phyloP scores from a whole-genome alignment of 2,113 vertebrate species.

The Clarias magur region DNA sequence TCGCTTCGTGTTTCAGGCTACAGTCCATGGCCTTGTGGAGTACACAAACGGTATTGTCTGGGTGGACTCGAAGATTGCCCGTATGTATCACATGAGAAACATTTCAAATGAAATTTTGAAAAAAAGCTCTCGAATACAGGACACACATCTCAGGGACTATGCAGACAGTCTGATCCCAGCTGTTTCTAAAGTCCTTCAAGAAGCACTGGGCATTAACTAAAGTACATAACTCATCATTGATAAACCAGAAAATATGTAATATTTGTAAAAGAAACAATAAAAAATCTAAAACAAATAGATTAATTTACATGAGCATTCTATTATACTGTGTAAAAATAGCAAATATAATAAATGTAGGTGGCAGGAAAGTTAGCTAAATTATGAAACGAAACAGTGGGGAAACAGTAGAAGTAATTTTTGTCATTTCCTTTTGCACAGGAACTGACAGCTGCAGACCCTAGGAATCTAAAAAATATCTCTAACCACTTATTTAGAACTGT shows the following conservation, averaged over 20 bases:
- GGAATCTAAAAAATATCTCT: no score
- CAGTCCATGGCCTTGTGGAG: slow-evolving; percentile 57
- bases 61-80: slow-evolving; percentile 46
- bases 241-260: not conserved
- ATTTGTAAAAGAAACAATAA: not conserved
- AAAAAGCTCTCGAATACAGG: slow-evolving; percentile 2
- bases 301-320: not conserved
- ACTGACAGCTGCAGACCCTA: not conserved
- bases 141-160: slow-evolving; percentile 51
- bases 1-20: slow-evolving; percentile 25
- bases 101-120: rapidly evolving
- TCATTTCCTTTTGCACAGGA: no score
- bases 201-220: slow-evolving; percentile 3
- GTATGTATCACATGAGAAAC: slow-evolving; percentile 59
- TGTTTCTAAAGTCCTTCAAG: slow-evolving; percentile 47
- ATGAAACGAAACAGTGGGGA: no score
- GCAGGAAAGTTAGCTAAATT: no score
- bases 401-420: no score
- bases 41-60: not conserved
- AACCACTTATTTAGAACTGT: no score
- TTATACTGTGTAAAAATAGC: not conserved
- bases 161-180: not conserved
- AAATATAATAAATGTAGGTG: not conserved
- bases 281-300: no score
- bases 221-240: not conserved